Evolutionary conservation across 2,888 invertebrate genomes (phyloP).

Genomic region (Stegophylla sp.): DNA sequence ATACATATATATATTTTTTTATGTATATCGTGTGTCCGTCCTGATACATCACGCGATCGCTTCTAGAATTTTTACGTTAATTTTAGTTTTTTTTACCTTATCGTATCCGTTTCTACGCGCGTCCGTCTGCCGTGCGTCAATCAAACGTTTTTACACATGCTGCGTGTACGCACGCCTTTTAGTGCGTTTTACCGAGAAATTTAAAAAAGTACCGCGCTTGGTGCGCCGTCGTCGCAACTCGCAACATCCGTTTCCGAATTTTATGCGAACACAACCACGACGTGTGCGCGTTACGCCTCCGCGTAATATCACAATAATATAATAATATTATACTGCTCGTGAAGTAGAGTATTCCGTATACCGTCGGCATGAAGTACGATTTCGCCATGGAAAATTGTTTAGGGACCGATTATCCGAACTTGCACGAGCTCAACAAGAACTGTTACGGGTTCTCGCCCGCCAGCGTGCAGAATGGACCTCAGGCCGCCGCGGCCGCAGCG

Average conservation of each 20-base stretch:
- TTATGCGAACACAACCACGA: not conserved
- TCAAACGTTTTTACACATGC: not conserved
- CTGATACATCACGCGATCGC: not conserved
- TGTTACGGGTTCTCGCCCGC: slow-evolving; percentile 57
- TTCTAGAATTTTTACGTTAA: not conserved
- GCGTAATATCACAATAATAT: not conserved
- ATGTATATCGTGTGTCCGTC: not conserved
- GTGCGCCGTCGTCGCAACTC: not conserved
- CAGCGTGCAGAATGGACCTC: slow-evolving; percentile 56
- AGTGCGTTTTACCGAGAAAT: not conserved
- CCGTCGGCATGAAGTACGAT: slow-evolving; percentile 59
- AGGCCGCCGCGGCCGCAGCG: slow-evolving; percentile 52
- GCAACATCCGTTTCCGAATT: not conserved
- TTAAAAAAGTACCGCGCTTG: not conserved
- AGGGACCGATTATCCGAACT: slow-evolving; percentile 55
- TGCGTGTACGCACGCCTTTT: too few species aligned
- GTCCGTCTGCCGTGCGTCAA: not conserved
- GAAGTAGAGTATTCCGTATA: slow-evolving; percentile 7
- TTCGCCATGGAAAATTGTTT: slow-evolving; percentile 55
- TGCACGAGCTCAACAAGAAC: slow-evolving; percentile 57
- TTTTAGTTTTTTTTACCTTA: not conserved
- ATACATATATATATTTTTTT: too few species aligned
- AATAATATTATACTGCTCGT: not conserved
- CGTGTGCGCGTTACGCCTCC: not conserved
- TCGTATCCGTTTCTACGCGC: not conserved